phyloP scores from a whole-genome alignment of 2,797 vertebrate genomes.

The Okamejei kenojei region DNA sequence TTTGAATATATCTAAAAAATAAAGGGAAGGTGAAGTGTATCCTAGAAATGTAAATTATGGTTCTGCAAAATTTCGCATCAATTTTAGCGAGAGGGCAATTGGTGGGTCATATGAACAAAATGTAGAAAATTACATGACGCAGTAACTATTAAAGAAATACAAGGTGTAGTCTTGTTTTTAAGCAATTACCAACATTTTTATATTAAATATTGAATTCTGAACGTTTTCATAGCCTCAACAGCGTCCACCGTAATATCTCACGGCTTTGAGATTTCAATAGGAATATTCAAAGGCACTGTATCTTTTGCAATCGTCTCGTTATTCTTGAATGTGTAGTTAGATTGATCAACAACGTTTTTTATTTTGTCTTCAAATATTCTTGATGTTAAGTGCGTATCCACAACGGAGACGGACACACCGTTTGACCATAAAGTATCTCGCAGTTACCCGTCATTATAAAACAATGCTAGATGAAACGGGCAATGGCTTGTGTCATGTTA shows the following conservation, averaged over 20 bases:
- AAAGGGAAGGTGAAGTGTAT: background rate
- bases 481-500: background rate
- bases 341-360: background rate
- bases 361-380: background rate
- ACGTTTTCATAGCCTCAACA: background rate
- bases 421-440: background rate
- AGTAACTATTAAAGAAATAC: constrained; percentile 23
- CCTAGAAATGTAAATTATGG: background rate
- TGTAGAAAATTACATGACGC: constrained; percentile 24
- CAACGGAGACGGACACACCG: no score
- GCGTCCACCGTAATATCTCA: background rate
- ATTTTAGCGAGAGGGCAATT: constrained; percentile 20
- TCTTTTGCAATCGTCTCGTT: background rate
- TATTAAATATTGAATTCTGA: constrained; percentile 35
- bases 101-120: constrained; percentile 14
- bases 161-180: constrained; percentile 30
- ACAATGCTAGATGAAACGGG: background rate
- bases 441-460: background rate
- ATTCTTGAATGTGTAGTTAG: background rate
- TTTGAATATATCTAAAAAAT: background rate
- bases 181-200: constrained; percentile 26
- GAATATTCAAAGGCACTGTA: background rate
- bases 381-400: background rate
- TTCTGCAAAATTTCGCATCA: background rate
- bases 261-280: background rate